Base-by-base conservation (phyloP, 2,888 invertebrate species). In the Girardia tigrina region DNA sequence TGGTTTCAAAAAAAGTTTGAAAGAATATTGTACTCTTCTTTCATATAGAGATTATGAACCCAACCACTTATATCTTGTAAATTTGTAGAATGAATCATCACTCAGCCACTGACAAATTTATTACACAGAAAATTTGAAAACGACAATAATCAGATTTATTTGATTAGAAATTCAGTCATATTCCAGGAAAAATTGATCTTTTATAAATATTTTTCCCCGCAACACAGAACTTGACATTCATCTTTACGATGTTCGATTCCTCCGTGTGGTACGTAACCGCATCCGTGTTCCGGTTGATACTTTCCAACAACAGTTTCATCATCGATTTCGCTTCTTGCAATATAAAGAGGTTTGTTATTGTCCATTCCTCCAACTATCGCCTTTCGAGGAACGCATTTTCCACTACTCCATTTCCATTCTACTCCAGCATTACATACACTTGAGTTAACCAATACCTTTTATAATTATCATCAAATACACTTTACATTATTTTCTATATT, bases 211-310 rank as follows among this genome's bases (percentile, higher is more conserved):
- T 56, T 56, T 56, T n/a, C 23, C n/a, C n/a, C 4, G n/a, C 8
- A 56, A 23, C 56, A 56, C 4, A 56, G n/a, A 56, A 56, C 23
- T 56, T 56, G 20, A 56, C n/a, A 56, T 56, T 56, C 56, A 16
- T 56, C 56, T n/a, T 56, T 56, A 6, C 2, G 20, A 56, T 56
- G 56, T 56, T 56, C 56, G 23, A 56, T 4, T n/a, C 56, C 56
- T 56, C 56, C 56, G 23, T 56, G 23, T 2, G 56, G 56, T 6
- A 56, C n/a, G 23, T 56, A 56, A 12, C 20, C 56, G 23, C 56
- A 56, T 16, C 56, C 56, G n/a, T 56, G 56, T 56, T 56, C 8
- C n/a, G 56, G 56, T 56, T 56, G 56, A 56, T 20, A 56, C n/a
- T 56, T 56, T 56, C 56, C 56, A 56, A 56, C 56, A 8, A 56